phyloP scores from a whole-genome alignment of 2,113 vertebrate genomes.

The Hyaena hyaena region DNA sequence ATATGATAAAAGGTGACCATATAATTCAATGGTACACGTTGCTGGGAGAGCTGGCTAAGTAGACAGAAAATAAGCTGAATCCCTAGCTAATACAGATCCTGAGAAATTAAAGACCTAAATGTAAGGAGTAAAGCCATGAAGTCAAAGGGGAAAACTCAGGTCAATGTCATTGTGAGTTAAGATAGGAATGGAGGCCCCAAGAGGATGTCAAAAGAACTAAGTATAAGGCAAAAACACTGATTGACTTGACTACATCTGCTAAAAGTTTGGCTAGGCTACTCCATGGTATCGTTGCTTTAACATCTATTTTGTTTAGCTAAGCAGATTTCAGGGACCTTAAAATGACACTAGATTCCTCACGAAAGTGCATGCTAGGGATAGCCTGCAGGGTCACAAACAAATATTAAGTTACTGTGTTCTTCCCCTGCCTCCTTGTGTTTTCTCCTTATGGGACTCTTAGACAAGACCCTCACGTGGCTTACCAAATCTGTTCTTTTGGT shows the following conservation, averaged over 20 bases:
- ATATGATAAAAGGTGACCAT: not conserved
- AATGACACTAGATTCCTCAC: not conserved
- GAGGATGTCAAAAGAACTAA: not conserved
- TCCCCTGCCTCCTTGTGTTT: not conserved
- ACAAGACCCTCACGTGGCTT: not conserved
- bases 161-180: not conserved
- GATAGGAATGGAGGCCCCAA: not conserved
- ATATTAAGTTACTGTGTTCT: not conserved
- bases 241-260: not conserved
- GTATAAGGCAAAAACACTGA: not conserved
- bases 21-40: not conserved
- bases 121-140: not conserved
- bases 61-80: not conserved
- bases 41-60: not conserved
- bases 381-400: not conserved
- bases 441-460: not conserved
- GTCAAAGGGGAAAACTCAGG: not conserved
- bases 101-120: not conserved
- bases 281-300: not conserved
- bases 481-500: not conserved
- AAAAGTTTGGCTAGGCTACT: not conserved
- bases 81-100: not conserved
- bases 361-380: not conserved
- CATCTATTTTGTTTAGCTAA: not conserved
- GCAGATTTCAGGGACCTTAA: not conserved